These are phyloP conservation scores for Helobdella robusta DNA, from an alignment of 2,888 invertebrate species.

Conservation along the genomic window DNA sequence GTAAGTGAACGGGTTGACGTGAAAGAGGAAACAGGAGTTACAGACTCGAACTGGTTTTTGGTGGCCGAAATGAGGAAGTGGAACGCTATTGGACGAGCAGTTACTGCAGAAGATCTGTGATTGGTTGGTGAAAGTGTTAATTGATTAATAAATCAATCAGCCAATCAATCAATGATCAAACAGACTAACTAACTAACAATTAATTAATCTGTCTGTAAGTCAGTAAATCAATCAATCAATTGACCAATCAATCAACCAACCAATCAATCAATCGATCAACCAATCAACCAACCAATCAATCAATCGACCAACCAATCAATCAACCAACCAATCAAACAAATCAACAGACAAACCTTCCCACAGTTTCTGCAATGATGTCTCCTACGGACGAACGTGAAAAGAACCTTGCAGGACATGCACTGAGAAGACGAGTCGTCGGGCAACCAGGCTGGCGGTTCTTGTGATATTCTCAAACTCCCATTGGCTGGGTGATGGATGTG, in stretches of 20 bases:
- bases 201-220: no score
- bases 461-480: no score
- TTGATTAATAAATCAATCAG: no score
- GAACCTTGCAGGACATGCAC: slow-evolving; percentile 83
- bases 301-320: no score
- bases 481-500: no score
- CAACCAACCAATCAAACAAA: no score
- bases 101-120: slow-evolving; percentile 80
- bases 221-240: no score
- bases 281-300: no score
- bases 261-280: no score
- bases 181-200: no score
- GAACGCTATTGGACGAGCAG: slow-evolving; percentile 83
- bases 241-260: no score
- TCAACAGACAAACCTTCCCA: slow-evolving; percentile 59
- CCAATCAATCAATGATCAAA: no score
- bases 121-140: neutral
- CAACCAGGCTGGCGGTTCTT: slow-evolving; percentile 58
- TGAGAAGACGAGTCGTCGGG: slow-evolving; percentile 82
- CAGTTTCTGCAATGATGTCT: slow-evolving; percentile 95
- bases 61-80: slow-evolving; percentile 82
- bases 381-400: slow-evolving; percentile 86
- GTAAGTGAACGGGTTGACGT: slow-evolving; percentile 58
- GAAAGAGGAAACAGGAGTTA: slow-evolving; percentile 70
- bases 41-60: slow-evolving; percentile 86